Evolutionary conservation across 2,113 vertebrate species (phyloP), one percentile per base, ranked within the genome.

Genomic region (Todiramphus saurophagus): DNA sequence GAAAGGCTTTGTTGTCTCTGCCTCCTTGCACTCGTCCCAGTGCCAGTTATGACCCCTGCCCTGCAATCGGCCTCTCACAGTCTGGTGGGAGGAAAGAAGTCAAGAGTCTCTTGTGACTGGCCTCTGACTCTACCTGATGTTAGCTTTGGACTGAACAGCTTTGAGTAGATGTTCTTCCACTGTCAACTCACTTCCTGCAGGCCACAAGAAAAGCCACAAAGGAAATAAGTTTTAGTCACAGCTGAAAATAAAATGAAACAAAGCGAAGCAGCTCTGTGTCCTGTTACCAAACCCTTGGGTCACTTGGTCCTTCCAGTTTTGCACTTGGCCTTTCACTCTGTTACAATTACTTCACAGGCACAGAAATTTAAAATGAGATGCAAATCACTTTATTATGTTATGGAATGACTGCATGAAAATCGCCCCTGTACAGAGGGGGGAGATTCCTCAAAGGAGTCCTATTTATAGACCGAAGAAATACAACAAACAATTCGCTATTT

Each of bases 401-500:
- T 3, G 68, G 76, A 39, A 43, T 60, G 75, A 88, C 43, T 72
- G 63, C 46, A 63, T 81, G 25, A 8, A 60, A 89, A 84, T 7
- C 25, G 50, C 24, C 50, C 24, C 19, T 58, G 19, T n/a, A 5
- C 9, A 50, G 35, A 44, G 18, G 30, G 28, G 17, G 41, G 18
- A 23, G 46, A 44, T 28, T 67, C 30, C 18, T 44, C 30, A 67
- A 41, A 53, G 66, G 6, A 87, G 18, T 60, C 30, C 44, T 88
- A 70, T 83, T 93, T 93, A 62, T 56, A 93, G 68, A 72, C 72
- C 85, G 72, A 75, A 94, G 79, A 89, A 89, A 78, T 63, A 56
- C 35, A 86, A 31, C 68, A 83, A 89, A 86, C 86, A 80, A 86
- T 31, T 33, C 28, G 27, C 27, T 83, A 2, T 17, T 90, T 58